Conservation (phyloP, 2,888 invertebrate genomes). For the Drosophila recens region DNA sequence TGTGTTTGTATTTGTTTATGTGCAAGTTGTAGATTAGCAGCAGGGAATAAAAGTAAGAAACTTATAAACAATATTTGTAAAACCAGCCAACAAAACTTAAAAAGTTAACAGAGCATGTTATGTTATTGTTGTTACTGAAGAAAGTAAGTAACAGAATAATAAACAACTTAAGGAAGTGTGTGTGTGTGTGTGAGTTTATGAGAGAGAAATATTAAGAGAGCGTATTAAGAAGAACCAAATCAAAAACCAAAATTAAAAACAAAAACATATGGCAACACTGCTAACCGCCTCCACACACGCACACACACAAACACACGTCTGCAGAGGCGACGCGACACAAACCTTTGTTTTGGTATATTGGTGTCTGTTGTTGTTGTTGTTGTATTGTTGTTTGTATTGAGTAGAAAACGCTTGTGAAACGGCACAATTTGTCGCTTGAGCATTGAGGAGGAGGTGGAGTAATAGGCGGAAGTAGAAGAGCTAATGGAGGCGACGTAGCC, state of each 20-base stretch:
- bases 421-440: constrained; percentile 70
- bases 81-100: constrained; percentile 33
- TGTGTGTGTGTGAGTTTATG: constrained; percentile 45
- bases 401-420: constrained; percentile 82
- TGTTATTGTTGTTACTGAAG: constrained; percentile 10
- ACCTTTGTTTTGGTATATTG: constrained; percentile 86
- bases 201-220: constrained; percentile 38
- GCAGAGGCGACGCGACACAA: constrained; percentile 81
- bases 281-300: constrained; percentile 49
- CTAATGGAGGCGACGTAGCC: constrained; percentile 39
- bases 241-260: constrained; percentile 36
- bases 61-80: constrained; percentile 7
- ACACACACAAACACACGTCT: constrained; percentile 46
- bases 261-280: constrained; percentile 56
- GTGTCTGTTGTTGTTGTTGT: constrained; percentile 81
- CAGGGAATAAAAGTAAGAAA: constrained; percentile 7
- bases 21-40: constrained; percentile 14
- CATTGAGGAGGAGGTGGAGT: constrained; percentile 44
- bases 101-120: constrained; percentile 46
- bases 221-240: constrained; percentile 43
- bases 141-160: constrained; percentile 30
- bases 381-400: constrained; percentile 64
- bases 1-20: constrained; percentile 26
- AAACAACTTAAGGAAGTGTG: constrained; percentile 37
- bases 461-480: constrained; percentile 44